Conservation (phyloP, 2,888 invertebrate species). For the Balanococcus diminutus region DNA sequence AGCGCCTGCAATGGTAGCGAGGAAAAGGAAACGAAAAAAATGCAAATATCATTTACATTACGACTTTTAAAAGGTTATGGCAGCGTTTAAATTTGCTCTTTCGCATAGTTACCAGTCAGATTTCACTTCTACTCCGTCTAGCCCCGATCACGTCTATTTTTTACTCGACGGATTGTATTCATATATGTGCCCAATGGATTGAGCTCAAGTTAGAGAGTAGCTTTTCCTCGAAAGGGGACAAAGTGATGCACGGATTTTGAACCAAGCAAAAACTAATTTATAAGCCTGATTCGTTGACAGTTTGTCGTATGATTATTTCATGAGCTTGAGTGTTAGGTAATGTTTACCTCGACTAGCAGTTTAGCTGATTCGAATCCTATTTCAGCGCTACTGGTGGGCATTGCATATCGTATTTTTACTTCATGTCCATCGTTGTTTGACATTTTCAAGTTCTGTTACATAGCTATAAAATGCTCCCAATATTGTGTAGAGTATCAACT, state of each 20-base stretch:
- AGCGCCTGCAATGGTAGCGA: neutral
- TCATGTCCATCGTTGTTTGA: too few relatives aligned
- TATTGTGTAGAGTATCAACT: too few relatives aligned
- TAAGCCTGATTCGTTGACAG: slow-evolving; percentile 10
- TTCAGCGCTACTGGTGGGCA: too few relatives aligned
- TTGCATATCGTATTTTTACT: too few relatives aligned
- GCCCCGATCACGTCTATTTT: neutral
- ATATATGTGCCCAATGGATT: neutral
- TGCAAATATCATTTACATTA: slow-evolving; percentile 43
- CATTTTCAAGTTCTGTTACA: too few relatives aligned
- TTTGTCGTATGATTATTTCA: slow-evolving; percentile 8
- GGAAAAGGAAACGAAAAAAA: neutral
- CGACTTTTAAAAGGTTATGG: slow-evolving; percentile 40
- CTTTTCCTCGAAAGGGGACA: neutral
- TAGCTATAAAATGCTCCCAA: too few relatives aligned
- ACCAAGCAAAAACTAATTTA: neutral
- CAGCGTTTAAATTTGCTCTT: slow-evolving; percentile 20
- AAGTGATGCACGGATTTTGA: neutral
- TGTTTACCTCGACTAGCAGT: neutral
- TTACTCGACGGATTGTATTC: neutral
- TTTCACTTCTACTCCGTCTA: neutral
- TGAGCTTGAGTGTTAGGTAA: neutral
- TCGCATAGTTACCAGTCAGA: neutral
- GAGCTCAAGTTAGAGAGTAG: neutral
- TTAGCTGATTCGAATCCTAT: neutral